A percentile compares a stretch with the other conserved stretches of the same genome.
Evolutionary conservation across 2,797 vertebrate genomes (phyloP).

Genomic region (Melopsittacus undulatus): DNA sequence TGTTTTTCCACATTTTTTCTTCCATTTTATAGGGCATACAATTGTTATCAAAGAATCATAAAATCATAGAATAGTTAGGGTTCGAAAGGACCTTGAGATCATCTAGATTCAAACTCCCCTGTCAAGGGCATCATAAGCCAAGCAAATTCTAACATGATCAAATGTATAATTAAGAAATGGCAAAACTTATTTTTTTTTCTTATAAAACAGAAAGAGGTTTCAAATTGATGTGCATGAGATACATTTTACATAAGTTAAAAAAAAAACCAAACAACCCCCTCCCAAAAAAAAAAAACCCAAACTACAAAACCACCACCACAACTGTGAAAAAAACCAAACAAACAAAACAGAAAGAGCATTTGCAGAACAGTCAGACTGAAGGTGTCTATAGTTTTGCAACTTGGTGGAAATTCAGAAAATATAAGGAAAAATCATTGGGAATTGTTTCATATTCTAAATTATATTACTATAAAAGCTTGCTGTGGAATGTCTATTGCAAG

Average conservation of each 20-base stretch:
- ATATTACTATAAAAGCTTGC: background rate
- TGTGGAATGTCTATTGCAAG: background rate
- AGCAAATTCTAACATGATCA: background rate
- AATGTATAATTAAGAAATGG: background rate
- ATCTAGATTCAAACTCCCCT: background rate
- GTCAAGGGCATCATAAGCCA: background rate
- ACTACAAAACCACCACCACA: background rate
- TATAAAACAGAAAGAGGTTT: background rate
- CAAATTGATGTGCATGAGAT: background rate
- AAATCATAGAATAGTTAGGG: background rate
- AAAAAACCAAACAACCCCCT: background rate
- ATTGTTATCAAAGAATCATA: background rate
- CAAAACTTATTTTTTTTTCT: background rate
- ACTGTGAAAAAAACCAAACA: accelerated
- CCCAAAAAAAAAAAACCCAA: background rate
- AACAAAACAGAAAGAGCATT: background rate
- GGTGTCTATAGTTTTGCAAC: background rate
- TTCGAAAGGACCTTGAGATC: background rate
- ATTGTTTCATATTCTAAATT: background rate
- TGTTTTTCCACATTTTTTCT: background rate
- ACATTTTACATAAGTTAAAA: background rate
- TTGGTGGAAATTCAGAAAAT: background rate
- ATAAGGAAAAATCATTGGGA: background rate
- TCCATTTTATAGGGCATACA: background rate
- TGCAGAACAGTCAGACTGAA: background rate